Percentiles rank a stretch among this genome's conserved stretches.
Conservation (phyloP, 2,888 invertebrate species). For the Agrochola circellaris region DNA sequence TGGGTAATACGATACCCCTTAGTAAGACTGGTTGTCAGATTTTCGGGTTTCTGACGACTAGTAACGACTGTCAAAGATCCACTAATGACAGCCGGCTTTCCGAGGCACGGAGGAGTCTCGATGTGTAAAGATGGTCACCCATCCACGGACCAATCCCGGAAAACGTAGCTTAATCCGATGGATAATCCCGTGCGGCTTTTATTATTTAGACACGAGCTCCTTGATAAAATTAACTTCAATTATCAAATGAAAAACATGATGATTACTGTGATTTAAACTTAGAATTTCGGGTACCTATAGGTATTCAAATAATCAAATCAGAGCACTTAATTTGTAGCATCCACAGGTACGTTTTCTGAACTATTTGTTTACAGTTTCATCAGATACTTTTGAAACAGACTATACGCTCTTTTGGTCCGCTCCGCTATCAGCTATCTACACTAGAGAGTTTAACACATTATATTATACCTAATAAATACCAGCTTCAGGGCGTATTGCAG, state of each 20-base stretch:
- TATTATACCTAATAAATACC: constrained; percentile 19
- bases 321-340: background rate
- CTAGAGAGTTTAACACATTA: background rate
- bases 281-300: background rate
- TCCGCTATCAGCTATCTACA: constrained; percentile 28
- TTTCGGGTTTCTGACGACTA: too few relatives aligned
- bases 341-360: background rate
- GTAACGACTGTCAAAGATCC: too few relatives aligned
- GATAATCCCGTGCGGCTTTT: too few relatives aligned
- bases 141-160: too few relatives aligned
- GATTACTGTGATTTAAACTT: background rate
- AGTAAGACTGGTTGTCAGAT: too few relatives aligned
- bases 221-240: background rate
- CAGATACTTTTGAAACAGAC: background rate
- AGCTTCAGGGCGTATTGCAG: constrained; percentile 29
- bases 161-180: too few relatives aligned
- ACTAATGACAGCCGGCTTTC: too few relatives aligned
- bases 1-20: too few relatives aligned
- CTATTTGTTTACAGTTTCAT: background rate
- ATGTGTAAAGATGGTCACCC: too few relatives aligned
- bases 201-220: too few relatives aligned
- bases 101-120: too few relatives aligned
- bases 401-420: too few relatives aligned
- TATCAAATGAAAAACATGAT: background rate
- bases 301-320: background rate